Percentiles rank a stretch among this genome's conserved stretches.
These are phyloP conservation scores for Umimayanthus kanabou DNA, from an alignment of 92 coral and sea anemone species.

Conservation along the genomic window DNA sequence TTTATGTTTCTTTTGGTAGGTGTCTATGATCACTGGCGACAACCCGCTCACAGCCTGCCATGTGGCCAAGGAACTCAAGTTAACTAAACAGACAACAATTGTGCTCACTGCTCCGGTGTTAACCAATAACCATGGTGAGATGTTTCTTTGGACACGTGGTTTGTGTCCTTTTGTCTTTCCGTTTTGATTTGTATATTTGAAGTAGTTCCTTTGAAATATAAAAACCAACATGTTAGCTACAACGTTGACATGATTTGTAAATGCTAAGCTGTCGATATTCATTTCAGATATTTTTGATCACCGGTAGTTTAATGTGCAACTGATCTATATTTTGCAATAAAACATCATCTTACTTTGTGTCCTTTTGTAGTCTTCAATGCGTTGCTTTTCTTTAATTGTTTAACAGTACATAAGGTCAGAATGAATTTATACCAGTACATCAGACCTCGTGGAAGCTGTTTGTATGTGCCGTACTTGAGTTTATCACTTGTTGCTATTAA, in stretches of 20 bases:
- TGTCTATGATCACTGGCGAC: slow-evolving; percentile 98
- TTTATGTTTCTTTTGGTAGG: slow-evolving; percentile 44
- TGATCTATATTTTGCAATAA: no score
- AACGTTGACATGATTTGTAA: no score
- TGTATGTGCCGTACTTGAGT: background rate
- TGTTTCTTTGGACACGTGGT: background rate
- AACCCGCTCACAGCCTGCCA: slow-evolving; percentile 99
- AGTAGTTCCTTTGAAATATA: background rate
- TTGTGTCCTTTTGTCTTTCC: background rate
- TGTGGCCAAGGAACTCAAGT: slow-evolving; percentile 92
- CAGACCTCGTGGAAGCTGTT: no score
- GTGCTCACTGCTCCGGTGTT: slow-evolving; percentile 70
- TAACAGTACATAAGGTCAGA: no score
- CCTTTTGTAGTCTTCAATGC: no score
- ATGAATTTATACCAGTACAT: no score
- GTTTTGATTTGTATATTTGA: background rate
- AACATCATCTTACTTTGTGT: background rate
- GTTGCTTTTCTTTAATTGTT: no score
- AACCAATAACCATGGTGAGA: slow-evolving; percentile 65
- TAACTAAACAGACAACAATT: slow-evolving; percentile 79
- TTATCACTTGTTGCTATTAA: background rate
- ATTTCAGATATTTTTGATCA: background rate
- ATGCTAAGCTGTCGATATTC: background rate
- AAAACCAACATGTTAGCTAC: background rate
- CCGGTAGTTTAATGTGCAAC: background rate